Evolutionary conservation across 2,888 invertebrate genomes (phyloP), one percentile per base, ranked within the genome.

Genomic region (Deilephila porcellus): DNA sequence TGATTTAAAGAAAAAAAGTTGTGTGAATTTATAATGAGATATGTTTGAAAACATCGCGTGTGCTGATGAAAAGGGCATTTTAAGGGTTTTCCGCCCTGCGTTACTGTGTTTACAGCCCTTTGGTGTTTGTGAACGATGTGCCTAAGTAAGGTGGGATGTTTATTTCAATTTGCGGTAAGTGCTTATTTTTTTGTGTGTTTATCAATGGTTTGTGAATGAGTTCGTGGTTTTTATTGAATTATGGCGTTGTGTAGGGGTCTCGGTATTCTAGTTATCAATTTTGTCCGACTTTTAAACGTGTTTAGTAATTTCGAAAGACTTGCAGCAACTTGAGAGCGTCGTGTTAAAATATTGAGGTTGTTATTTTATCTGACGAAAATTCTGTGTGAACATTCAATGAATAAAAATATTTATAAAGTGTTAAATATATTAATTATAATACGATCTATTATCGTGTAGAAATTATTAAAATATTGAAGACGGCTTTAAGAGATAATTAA

Each of bases 121-220:
- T 53, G 60, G 89, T 89, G 86, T 78, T 85, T 83, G 91, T 90
- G 90, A 83, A 83, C 85, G 83, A 89, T 90, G 93, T 91, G 89
- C 84, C 82, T 81, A 80, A 88, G 88, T 89, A 84, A 83, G 83
- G 86, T 83, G 85, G 85, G 85, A 90, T 91, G 83, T 91, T 89
- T 88, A 80, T 85, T 83, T 81, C 82, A 82, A 84, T 85, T 87
- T 79, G 85, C 85, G 91, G 93, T 94, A 82, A 93, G 93, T 70
- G 20, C 34, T 29, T 72, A 76, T 78, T 76, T 76, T 71, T 70
- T 25, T 25, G 25, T 79, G 70, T 73, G 72, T 73, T 73, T 76
- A 74, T 52, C 17, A 25, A 32, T 60, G 60, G 1, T 63, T 14
- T 17, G 34, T 72, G 20, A 32, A 29, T 19, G 6, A 59, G 3